phyloP scores from a whole-genome alignment of 2,797 vertebrate genomes.

The Phoebastria nigripes region DNA sequence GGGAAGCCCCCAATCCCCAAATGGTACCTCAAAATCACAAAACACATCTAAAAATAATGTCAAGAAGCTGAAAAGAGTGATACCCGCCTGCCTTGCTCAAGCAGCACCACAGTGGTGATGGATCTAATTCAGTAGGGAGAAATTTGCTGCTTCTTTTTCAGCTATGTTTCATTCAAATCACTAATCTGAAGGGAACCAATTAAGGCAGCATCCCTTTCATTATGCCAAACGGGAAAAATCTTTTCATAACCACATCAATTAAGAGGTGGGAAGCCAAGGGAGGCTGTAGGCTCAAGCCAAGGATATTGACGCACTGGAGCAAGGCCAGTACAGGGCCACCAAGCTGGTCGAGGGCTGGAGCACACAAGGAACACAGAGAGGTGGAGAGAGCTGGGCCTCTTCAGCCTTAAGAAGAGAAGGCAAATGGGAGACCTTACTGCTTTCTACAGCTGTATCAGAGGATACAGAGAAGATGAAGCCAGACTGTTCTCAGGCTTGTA shows the following conservation, averaged over 20 bases:
- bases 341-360: neutral
- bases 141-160: neutral
- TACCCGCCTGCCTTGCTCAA: neutral
- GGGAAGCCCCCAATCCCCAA: neutral
- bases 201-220: neutral
- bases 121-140: neutral
- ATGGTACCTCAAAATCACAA: neutral
- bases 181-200: constrained; percentile 31
- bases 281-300: neutral
- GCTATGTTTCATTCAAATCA: neutral
- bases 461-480: neutral
- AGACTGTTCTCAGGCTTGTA: no score
- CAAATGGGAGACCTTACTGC: neutral
- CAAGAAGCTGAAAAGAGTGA: neutral
- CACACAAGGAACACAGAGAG: accelerated
- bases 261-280: neutral
- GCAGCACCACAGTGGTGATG: neutral
- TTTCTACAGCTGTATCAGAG: neutral
- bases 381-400: neutral
- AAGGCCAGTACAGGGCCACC: neutral
- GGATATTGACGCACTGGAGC: neutral
- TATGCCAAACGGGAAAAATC: neutral
- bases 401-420: neutral
- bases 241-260: neutral
- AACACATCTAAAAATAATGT: neutral